phyloP scores from a whole-genome alignment of 2,797 vertebrate genomes.

The Melanotaenia maccullochi region DNA sequence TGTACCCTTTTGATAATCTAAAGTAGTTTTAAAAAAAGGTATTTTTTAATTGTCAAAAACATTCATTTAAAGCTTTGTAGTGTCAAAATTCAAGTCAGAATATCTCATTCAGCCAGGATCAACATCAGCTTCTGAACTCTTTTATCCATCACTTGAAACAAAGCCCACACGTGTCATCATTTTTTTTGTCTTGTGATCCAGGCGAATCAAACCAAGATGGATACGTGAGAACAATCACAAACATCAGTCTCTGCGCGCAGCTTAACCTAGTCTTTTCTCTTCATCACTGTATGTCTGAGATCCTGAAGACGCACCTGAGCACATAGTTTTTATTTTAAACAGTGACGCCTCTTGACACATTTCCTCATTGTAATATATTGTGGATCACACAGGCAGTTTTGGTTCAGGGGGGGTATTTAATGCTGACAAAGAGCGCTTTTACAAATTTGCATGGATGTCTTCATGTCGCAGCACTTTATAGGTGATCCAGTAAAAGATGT shows the following conservation, averaged over 20 bases:
- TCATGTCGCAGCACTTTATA: slow-evolving; percentile 93
- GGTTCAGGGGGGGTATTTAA: slow-evolving; percentile 50
- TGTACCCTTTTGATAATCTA: slow-evolving; percentile 64
- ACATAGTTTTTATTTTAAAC: slow-evolving; percentile 61
- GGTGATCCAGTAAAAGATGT: slow-evolving; percentile 95
- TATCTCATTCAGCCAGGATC: slow-evolving; percentile 68
- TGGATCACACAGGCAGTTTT: slow-evolving; percentile 78
- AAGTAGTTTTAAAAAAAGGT: slow-evolving; percentile 72
- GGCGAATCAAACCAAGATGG: slow-evolving; percentile 49
- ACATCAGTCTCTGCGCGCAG: slow-evolving; percentile 48
- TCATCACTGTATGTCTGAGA: slow-evolving; percentile 54
- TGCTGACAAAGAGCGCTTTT: slow-evolving; percentile 46
- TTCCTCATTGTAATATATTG: slow-evolving; percentile 57
- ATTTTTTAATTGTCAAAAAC: slow-evolving; percentile 79
- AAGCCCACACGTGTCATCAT: slow-evolving; percentile 39
- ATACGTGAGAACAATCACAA: slow-evolving; percentile 33
- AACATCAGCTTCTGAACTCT: slow-evolving; percentile 32
- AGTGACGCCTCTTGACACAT: slow-evolving; percentile 54
- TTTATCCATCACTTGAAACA: slow-evolving; percentile 45
- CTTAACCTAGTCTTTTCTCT: slow-evolving; percentile 32
- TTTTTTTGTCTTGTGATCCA: slow-evolving; percentile 59
- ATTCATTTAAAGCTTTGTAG: slow-evolving; percentile 81
- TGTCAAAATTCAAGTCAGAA: slow-evolving; percentile 83
- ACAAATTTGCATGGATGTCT: slow-evolving; percentile 89
- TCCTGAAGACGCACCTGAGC: slow-evolving; percentile 81